A percentile compares a stretch with the other conserved stretches of the same genome.
Evolutionary conservation across 53 echinoderm and acorn worm species (phyloP).

Genomic region (Holothuria leucospilota): DNA sequence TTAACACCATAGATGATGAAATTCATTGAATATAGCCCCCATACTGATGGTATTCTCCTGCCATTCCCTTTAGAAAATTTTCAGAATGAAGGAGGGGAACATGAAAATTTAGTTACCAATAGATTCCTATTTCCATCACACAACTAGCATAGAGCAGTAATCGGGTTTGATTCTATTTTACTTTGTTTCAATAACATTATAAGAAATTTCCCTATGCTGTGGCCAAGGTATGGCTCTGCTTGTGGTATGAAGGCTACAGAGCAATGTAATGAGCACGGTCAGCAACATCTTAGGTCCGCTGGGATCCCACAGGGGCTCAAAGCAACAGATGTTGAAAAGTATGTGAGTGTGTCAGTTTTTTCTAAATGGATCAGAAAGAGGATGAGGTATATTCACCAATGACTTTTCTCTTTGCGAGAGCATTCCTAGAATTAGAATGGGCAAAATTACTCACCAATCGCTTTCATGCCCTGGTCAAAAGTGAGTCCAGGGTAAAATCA

Average conservation of each 20-base stretch:
- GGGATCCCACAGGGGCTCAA: not conserved
- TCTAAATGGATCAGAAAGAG: no score
- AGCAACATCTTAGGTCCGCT: no score
- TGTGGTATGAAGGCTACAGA: no score
- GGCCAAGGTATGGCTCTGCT: not conserved
- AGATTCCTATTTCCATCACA: conserved; percentile 64
- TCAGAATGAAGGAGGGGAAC: conserved; percentile 78
- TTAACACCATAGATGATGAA: conserved; percentile 81
- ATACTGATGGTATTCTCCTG: conserved; percentile 54
- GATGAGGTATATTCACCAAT: no score
- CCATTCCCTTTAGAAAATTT: conserved; percentile 65
- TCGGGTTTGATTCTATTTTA: conserved; percentile 46
- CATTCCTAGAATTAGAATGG: no score
- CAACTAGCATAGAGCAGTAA: conserved; percentile 71
- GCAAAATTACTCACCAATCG: no score
- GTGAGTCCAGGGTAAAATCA: no score
- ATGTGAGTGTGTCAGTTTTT: no score
- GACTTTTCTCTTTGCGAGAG: no score
- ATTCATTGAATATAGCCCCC: conserved; percentile 59
- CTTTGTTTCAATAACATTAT: conserved; percentile 12
- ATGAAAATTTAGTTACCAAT: conserved; percentile 67
- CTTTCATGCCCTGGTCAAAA: no score
- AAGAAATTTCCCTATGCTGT: not conserved
- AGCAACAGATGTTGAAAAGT: not conserved
- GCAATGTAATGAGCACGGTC: no score